Evolutionary conservation across 1,140 invertebrate species (phyloP), one percentile per base, ranked within the genome.

Genomic region (Heterodera carotae): DNA sequence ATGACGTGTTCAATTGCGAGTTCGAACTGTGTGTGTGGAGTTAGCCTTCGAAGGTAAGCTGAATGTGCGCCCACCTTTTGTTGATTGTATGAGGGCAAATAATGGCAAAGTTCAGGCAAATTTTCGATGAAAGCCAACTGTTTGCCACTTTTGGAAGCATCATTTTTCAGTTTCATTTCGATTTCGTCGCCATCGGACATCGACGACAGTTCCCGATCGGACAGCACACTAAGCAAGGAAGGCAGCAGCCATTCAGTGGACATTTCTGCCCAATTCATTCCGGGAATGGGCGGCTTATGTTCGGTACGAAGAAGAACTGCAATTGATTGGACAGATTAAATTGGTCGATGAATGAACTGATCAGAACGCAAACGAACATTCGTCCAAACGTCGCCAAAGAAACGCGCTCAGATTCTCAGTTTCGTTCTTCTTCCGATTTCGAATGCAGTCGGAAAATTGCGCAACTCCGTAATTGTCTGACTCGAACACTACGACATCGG

Each of bases 61-160:
- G 31, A 43, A 71, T n/a, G 31, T 34, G 12, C 12, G 18, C 5
- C 12, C 48, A 56, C 48, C 48, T 56, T 12, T 18, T 15, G 48
- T 1, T 22, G 48, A 22, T 18, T 22, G 22, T 48, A 48, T 36
- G 36, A 71, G 18, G 69, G 69, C 48, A 36, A 71, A 71, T 71
- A 53, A 71, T 71, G 4, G 59, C 69, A 71, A 6, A 71, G n/a
- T 56, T 71, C 39, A 18, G 48, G 48, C 12, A 56, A 12, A 22
- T 56, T 12, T 22, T 56, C 48, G 15, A 56, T 22, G 22, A 25
- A 56, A 5, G 12, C 48, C 48, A 56, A 22, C 2, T 56, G 48
- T 18, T 56, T 56, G 15, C 15, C 18, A 5, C 18, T 4, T 22
- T 71, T 43, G 5, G 6, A 8, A 10, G 18, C 69, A 31, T 43